Percentiles rank a stretch among this genome's conserved stretches.
phyloP scores from a whole-genome alignment of 1,140 invertebrate species.

The Tetranychus urticae region DNA sequence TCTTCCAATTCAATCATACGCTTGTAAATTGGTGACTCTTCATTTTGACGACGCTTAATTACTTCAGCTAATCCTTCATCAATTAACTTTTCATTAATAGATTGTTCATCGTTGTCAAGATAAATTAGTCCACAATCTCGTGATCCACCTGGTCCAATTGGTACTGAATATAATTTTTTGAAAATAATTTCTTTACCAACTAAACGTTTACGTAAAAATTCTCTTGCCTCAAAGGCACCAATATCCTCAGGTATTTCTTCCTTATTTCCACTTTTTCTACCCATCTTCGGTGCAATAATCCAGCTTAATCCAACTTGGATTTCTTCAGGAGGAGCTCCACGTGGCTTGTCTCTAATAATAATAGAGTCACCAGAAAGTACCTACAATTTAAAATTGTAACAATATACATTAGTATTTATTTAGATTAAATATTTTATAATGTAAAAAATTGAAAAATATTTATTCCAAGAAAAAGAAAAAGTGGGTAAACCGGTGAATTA shows the following conservation, averaged over 20 bases:
- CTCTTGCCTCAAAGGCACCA: constrained; percentile 87
- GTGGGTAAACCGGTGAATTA: no score
- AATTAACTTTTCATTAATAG: constrained; percentile 61
- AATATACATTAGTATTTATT: no score
- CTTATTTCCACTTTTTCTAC: constrained; percentile 37
- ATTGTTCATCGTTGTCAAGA: constrained; percentile 29
- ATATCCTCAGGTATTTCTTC: constrained; percentile 29
- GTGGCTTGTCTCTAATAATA: constrained; percentile 50
- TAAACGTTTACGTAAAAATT: constrained; percentile 81
- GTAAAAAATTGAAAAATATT: no score
- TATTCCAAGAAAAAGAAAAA: no score
- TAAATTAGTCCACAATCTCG: constrained; percentile 7
- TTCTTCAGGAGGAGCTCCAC: constrained; percentile 48
- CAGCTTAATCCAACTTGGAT: constrained; percentile 38
- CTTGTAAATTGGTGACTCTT: constrained; percentile 22
- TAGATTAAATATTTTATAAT: no score
- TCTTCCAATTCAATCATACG: constrained; percentile 68
- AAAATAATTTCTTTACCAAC: constrained; percentile 81
- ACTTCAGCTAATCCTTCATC: constrained; percentile 65
- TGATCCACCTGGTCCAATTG: constrained; percentile 31
- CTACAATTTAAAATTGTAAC: constrained; percentile 22
- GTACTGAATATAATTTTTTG: constrained; percentile 77
- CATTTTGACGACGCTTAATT: neutral
- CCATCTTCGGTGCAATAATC: constrained; percentile 72
- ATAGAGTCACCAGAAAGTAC: constrained; percentile 71